phyloP scores from a whole-genome alignment of 2,888 invertebrate species.

The Portevinia maculata region DNA sequence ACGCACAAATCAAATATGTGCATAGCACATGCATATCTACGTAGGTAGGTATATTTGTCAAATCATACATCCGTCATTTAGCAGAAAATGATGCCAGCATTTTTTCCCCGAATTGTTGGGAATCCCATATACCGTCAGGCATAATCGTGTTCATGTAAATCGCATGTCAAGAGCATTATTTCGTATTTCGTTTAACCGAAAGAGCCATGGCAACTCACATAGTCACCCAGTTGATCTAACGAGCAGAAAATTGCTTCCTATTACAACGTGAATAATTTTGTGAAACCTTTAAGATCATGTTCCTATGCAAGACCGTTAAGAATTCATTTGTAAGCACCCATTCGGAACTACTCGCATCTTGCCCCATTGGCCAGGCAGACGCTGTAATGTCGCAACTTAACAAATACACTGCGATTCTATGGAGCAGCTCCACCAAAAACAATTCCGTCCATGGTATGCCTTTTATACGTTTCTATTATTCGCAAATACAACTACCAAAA shows the following conservation, averaged over 20 bases:
- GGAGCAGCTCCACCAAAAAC: constrained; percentile 17
- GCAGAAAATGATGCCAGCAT: constrained; percentile 20
- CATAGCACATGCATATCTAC: too few species aligned
- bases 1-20: constrained; percentile 6
- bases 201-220: neutral
- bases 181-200: constrained; percentile 12
- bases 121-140: constrained; percentile 1
- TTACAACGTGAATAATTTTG: constrained; percentile 28
- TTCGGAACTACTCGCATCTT: neutral
- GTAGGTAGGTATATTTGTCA: too few species aligned
- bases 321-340: constrained; percentile 12
- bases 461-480: constrained; percentile 12
- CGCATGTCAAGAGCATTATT: constrained; percentile 3
- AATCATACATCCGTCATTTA: constrained; percentile 14
- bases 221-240: constrained; percentile 12
- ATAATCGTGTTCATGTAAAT: neutral
- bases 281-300: constrained; percentile 13
- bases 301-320: constrained; percentile 20
- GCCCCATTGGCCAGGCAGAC: constrained; percentile 10
- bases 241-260: constrained; percentile 25
- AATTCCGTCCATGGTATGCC: constrained; percentile 47
- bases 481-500: constrained; percentile 19
- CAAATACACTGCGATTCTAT: constrained; percentile 28
- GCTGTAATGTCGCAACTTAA: constrained; percentile 21
- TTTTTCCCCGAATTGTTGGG: constrained; percentile 3